These are phyloP conservation scores for Sitophilus oryzae DNA, from an alignment of 1,140 invertebrate genomes.

Conservation along the genomic window DNA sequence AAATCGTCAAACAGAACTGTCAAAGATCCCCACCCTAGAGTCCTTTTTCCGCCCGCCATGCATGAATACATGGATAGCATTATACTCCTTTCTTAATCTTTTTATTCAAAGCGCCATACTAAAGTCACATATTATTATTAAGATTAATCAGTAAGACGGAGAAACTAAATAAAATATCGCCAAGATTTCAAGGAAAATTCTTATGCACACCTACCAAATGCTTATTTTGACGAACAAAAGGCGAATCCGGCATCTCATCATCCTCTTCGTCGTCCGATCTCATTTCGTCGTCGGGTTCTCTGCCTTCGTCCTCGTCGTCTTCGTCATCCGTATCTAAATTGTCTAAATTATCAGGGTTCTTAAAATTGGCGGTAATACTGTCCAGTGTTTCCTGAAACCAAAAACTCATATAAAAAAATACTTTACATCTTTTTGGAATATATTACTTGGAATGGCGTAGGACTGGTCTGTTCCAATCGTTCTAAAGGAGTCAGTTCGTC, in stretches of 20 bases:
- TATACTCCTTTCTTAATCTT: too few species aligned
- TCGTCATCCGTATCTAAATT: slow-evolving; percentile 17
- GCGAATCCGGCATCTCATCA: slow-evolving; percentile 6
- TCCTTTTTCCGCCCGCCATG: too few species aligned
- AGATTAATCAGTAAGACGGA: too few species aligned
- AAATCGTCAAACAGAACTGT: too few species aligned
- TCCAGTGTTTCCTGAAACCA: slow-evolving; percentile 41
- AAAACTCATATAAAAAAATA: slow-evolving; percentile 21
- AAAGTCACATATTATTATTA: too few species aligned
- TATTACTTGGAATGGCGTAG: slow-evolving; percentile 38
- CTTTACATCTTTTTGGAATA: neutral
- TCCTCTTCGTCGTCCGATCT: slow-evolving; percentile 4
- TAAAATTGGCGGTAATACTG: slow-evolving; percentile 34
- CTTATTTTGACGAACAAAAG: neutral
- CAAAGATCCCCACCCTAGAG: too few species aligned
- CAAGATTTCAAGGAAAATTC: neutral
- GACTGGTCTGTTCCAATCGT: slow-evolving; percentile 35
- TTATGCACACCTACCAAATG: neutral
- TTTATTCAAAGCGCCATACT: too few species aligned
- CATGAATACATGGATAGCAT: too few species aligned
- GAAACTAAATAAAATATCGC: too few species aligned
- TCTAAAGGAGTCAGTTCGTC: slow-evolving; percentile 30
- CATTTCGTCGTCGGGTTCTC: slow-evolving; percentile 16
- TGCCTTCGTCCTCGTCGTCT: slow-evolving; percentile 24
- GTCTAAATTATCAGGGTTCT: slow-evolving; percentile 20